These are phyloP conservation scores for Cheilosia soror DNA, from an alignment of 2,888 invertebrate genomes.

Conservation along the genomic window DNA sequence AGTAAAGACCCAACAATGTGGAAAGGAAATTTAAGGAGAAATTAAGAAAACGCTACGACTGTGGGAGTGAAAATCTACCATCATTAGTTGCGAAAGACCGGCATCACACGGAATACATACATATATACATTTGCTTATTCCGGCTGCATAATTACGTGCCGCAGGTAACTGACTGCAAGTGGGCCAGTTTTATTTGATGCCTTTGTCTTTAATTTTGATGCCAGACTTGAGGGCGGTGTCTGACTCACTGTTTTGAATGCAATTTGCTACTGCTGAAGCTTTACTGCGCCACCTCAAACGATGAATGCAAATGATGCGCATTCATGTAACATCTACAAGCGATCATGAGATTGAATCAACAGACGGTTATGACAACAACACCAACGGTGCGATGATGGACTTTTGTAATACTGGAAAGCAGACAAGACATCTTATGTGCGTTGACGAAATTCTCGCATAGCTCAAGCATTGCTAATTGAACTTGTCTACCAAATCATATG, in stretches of 20 bases:
- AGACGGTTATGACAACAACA: not conserved
- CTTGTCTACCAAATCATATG: not conserved
- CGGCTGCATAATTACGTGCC: conserved; percentile 33
- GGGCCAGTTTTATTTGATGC: conserved; percentile 37
- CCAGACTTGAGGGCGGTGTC: conserved; percentile 9
- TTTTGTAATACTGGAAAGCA: not conserved
- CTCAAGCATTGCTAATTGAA: too few relatives aligned
- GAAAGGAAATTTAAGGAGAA: conserved; percentile 8
- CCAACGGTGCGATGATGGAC: not conserved
- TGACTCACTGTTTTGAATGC: conserved; percentile 10
- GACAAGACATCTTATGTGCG: too few relatives aligned
- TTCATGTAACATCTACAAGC: conserved; percentile 9
- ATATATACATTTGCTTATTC: conserved; percentile 2
- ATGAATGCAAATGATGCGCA: conserved; percentile 12
- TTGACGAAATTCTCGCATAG: too few relatives aligned
- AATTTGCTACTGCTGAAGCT: conserved; percentile 7
- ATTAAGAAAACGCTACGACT: not conserved
- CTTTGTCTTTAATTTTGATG: not conserved
- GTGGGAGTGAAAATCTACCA: conserved; percentile 10
- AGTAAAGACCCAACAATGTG: conserved; percentile 13
- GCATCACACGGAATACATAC: conserved; percentile 12
- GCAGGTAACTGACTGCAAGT: conserved; percentile 38
- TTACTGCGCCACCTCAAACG: not conserved
- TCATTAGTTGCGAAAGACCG: conserved; percentile 22
- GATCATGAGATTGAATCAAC: conserved; percentile 9